Evolutionary conservation across 2,888 invertebrate genomes (phyloP), one percentile per base, ranked within the genome.

Genomic region (Tenthredo distinguenda): DNA sequence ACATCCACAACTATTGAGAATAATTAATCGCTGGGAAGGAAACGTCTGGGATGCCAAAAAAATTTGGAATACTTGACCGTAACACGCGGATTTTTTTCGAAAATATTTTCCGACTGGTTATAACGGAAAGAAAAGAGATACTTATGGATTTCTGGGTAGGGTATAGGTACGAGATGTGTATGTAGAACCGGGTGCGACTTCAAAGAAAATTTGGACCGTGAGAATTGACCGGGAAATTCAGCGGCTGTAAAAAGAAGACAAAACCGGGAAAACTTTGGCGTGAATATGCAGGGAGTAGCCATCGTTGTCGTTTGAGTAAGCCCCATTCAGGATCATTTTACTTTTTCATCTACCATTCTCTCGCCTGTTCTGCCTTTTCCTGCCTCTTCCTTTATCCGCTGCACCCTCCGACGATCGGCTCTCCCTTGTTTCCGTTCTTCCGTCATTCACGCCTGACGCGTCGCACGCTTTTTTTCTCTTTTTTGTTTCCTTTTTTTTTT

Each of bases 381-480:
- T 37, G 40, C 47, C 68, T 47, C 43, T 34, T 71, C 47, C 34
- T 43, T 47, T 62, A 71, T 47, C 68, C 47, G 34, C 68, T 47
- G 34, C 55, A 65, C 68, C 37, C 83, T 83, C 50, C 47, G 68
- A 71, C 26, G 31, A 71, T 71, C 55, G 65, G 34, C 68, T 68
- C 68, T 26, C 47, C 83, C 68, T 68, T 68, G 83, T 71, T 43
- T 71, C 26, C 68, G 68, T 83, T 65, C 58, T 40, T 81, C 6
- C 81, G 26, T 58, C 81, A 65, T 81, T 68, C 83, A 68, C 65
- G 83, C 68, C 68, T 68, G 83, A 83, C 43, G 47, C 68, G 40
- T 68, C 83, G 26, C 26, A 65, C 65, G 68, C 40, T 74, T 43
- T 68, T 83, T n/a, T 9, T 58, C 9, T 31, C 55, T 26, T 55